phyloP scores from a whole-genome alignment of 2,888 invertebrate genomes.

The Drosophila phalerata region DNA sequence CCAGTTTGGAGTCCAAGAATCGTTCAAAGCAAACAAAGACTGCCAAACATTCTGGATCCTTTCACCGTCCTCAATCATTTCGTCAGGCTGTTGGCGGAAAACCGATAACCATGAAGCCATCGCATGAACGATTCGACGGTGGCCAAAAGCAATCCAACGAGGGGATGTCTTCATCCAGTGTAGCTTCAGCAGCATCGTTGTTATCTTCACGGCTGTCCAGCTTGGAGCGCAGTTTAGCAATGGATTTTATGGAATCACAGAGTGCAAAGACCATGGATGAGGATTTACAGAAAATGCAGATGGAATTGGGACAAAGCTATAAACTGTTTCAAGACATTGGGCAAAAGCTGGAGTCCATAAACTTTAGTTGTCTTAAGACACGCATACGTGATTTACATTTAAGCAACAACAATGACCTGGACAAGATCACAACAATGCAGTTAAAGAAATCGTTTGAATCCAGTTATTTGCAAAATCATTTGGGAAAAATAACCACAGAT shows the following conservation, averaged over 20 bases:
- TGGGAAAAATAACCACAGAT: conserved; percentile 73
- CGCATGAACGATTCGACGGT: conserved; percentile 1
- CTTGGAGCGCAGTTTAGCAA: conserved; percentile 28
- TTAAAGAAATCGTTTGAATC: conserved; percentile 72
- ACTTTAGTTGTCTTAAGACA: conserved; percentile 72
- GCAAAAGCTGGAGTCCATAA: conserved; percentile 80
- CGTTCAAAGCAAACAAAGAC: conserved; percentile 12
- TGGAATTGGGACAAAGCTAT: conserved; percentile 78
- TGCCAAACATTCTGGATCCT: conserved; percentile 15
- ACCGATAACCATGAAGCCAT: conserved; percentile 53
- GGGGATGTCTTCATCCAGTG: conserved; percentile 3
- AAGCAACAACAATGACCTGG: conserved; percentile 52
- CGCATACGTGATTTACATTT: conserved; percentile 82
- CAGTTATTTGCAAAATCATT: conserved; percentile 66
- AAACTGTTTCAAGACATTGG: conserved; percentile 80
- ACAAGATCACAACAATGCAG: conserved; percentile 58
- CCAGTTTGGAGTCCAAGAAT: conserved; percentile 24
- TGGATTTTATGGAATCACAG: conserved; percentile 52
- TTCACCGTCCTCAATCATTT: conserved; percentile 29
- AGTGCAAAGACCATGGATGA: conserved; percentile 63
- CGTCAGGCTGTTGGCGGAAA: conserved; percentile 42
- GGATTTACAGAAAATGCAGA: conserved; percentile 79
- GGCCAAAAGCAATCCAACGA: conserved; percentile 6
- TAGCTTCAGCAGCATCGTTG: conserved; percentile 24
- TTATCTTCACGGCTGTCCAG: conserved; percentile 8